Base-by-base conservation (phyloP, 2,797 vertebrate species). In the Mionectes olivaceus region DNA sequence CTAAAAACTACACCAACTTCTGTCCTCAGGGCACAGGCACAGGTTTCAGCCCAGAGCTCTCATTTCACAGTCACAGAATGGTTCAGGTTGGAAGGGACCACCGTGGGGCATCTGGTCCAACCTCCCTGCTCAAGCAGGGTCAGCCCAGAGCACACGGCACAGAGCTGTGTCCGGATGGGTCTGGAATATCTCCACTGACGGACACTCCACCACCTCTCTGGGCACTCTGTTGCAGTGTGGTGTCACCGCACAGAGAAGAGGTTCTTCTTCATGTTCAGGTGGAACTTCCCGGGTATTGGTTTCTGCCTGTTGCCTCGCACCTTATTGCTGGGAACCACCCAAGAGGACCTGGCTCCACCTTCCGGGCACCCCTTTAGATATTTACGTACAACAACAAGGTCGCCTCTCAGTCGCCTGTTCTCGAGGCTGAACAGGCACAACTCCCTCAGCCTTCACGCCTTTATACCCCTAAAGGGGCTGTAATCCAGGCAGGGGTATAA, bases 11-110 rank as follows among this genome's bases (percentile, higher is more conserved):
- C 69, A 30, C 61, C 6, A 25, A 30, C 7, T 18, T 12, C 21
- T 5, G 32, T 12, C 15, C 9, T 10, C 17, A 14, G 8, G 5
- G 57, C 15, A 8, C 17, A 4, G 9, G 32, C 2, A 1, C 23
- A 9, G 46, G 12, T 2, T 10, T 19, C 16, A 8, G 1, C 13
- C 25, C 4, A 1, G 32, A 30, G 10, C 57, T 65, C 63, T 33
- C 32, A 33, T 46, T 65, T 65, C 32, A 33, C 21, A 44, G 32
- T n/a, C 21, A 43, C 19, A 37, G 35, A 37, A 64, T 13, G 22
- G 63, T 18, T 64, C 22, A 13, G 30, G 22, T 25, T 33, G 43
- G 63, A 65, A 46, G 43, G 11, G 22, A 25, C 6, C n/a, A 35
- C 55, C 16, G 55, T 57, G n/a, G 32, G 21, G 55, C 21, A 56